Evolutionary conservation across 2,888 invertebrate species (phyloP).

Genomic region (Formica aserva): DNA sequence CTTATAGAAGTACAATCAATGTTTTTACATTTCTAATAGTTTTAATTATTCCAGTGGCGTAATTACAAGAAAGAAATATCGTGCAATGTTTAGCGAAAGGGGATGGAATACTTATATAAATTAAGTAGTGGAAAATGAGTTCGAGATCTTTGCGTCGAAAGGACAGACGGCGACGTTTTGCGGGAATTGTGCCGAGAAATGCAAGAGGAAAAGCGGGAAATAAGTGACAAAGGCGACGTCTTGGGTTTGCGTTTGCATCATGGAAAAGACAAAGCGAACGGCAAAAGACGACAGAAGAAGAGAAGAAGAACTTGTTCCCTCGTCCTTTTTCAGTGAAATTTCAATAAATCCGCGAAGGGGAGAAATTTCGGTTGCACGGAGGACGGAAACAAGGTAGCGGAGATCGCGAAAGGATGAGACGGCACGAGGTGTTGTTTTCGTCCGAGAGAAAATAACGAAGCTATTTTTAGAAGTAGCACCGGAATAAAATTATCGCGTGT

Average conservation of each 20-base stretch:
- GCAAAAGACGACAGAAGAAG: not conserved
- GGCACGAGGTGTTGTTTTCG: conserved; percentile 40
- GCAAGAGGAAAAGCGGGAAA: conserved; percentile 15
- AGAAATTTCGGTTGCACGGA: conserved; percentile 15
- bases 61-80: conserved; percentile 31
- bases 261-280: conserved; percentile 30
- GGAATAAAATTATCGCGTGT: conserved; percentile 50
- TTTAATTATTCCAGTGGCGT: conserved; percentile 32
- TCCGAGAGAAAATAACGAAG: conserved; percentile 38
- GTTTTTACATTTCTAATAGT: not conserved
- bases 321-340: conserved; percentile 15
- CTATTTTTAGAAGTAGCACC: conserved; percentile 34
- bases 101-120: conserved; percentile 32
- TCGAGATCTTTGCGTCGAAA: conserved; percentile 12
- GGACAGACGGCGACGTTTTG: not conserved
- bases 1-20: not conserved
- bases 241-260: conserved; percentile 24
- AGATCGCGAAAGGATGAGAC: conserved; percentile 20
- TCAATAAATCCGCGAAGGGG: conserved; percentile 27
- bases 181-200: conserved; percentile 1
- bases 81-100: conserved; percentile 17
- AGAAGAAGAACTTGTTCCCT: not conserved
- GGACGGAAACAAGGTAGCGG: not conserved
- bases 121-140: conserved; percentile 42
- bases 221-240: conserved; percentile 34